Evolutionary conservation across 2,888 invertebrate species (phyloP), one percentile per base, ranked within the genome.

Genomic region (Congeria kusceri): DNA sequence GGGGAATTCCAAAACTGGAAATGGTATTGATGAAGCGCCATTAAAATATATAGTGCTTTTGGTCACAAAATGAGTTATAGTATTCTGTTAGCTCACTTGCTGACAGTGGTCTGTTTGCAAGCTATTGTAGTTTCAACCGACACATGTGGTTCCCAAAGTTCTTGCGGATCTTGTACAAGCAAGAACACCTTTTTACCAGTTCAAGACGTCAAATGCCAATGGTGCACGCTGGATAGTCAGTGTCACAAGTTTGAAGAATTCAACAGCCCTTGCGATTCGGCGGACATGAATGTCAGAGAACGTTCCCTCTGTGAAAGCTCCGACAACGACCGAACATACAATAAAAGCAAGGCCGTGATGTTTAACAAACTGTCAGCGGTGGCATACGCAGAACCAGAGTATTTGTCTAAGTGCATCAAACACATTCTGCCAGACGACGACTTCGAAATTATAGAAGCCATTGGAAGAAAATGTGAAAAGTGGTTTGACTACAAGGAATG

Each of bases 401-500:
- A 53, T 25, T 5, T 53, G 13, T 18, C n/a, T 3, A 29, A 49
- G 32, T 73, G 73, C 58, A 13, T 66, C 13, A 18, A 57, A 11
- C 13, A 47, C n/a, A n/a, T 39, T 15, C 25, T 61, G 11, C 66
- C 59, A 3, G 23, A 49, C 15, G 39, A 23, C 23, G 32, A 27
- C 11, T 66, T 59, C 49, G 59, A 39, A 25, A 28, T 73, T 0
- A 44, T 27, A 4, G 47, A 57, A 2, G 28, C 59, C 1, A 49
- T 73, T 4, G n/a, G n/a, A 25, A 28, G 32, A 11, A 9, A 29
- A 1, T 73, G 73, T 66, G 59, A 59, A 20, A 28, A 25, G 20
- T 32, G 58, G 4, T 65, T 66, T 44, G 29, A 57, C 9, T 56
- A 66, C 39, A 65, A 71, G 27, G 32, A 61, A 47, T 79, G 79